Evolutionary conservation across 1,140 invertebrate genomes (phyloP), one percentile per base, ranked within the genome.

Genomic region (Drosophila mayri): DNA sequence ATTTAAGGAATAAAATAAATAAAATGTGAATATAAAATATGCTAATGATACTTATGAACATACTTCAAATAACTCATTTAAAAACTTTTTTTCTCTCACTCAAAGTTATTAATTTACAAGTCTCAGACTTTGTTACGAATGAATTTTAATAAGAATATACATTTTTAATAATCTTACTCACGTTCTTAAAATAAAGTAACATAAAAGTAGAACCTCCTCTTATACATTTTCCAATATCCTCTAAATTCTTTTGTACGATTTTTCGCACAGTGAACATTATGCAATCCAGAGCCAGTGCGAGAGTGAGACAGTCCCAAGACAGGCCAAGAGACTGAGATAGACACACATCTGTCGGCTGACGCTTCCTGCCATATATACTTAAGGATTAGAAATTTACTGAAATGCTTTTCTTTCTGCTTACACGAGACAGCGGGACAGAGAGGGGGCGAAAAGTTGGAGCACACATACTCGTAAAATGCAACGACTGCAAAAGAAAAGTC

Each of bases 361-460:
- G 84, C 79, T 80, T 84, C 84, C 83, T 84, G 84, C 78, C 85
- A 90, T 90, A 88, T 88, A 90, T 90, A 90, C 85, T 90, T 90
- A 90, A 90, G 85, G 85, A 90, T 90, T 90, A 90, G 85, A 90
- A 90, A 90, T 90, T 90, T 90, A 90, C 81, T 90, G 85, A 90
- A 90, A 88, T 88, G 79, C 75, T 86, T 76, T 66, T 67, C 72
- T 67, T 79, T 82, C 74, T 79, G 60, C 77, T 79, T 79, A 79
- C 73, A 35, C 64, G 38, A 38, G 50, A 16, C 25, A 37, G 41
- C 20, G 35, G 10, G 37, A 18, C 25, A 22, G 41, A 28, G 35
- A 22, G 37, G 55, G n/a, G 60, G 60, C 40, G 58, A 73, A 78
- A 87, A 87, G 71, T 88, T 90, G 73, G 77, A 81, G 66, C 66